Evolutionary conservation across 2,113 vertebrate genomes (phyloP).

Genomic region (Dasyurus viverrinus): DNA sequence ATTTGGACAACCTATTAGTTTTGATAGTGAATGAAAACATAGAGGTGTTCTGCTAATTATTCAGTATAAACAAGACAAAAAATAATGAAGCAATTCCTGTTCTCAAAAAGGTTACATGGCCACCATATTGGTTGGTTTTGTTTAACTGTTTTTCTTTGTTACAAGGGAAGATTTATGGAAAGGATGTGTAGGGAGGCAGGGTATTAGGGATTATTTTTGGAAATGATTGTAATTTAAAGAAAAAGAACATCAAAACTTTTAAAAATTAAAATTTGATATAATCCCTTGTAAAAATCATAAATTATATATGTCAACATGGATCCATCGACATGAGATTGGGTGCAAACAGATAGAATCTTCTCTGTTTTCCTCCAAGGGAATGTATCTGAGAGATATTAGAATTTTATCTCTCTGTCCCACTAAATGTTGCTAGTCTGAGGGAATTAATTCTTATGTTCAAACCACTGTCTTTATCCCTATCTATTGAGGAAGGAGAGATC

Average conservation of each 20-base stretch:
- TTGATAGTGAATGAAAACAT: neutral
- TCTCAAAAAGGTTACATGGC: neutral
- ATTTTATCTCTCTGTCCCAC: neutral
- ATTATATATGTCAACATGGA: neutral
- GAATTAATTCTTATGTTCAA: neutral
- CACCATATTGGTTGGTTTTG: neutral
- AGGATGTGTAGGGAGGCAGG: neutral
- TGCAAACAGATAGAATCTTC: neutral
- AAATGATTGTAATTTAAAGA: neutral
- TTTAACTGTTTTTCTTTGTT: neutral
- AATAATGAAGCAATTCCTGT: neutral
- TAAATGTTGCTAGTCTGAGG: neutral
- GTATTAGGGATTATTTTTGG: neutral
- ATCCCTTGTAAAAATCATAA: neutral
- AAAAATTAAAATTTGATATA: neutral
- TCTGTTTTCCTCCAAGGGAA: neutral
- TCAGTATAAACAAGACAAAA: neutral
- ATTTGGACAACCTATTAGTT: neutral
- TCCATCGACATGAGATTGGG: neutral
- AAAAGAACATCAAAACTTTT: neutral
- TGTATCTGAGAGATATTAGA: neutral
- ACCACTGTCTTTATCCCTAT: neutral
- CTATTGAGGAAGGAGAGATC: neutral
- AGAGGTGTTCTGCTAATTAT: neutral
- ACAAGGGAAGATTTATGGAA: neutral